A percentile compares a stretch with the other conserved stretches of the same genome.
Conservation (phyloP, 2,113 vertebrate genomes). For the Girardinichthys multiradiatus region DNA sequence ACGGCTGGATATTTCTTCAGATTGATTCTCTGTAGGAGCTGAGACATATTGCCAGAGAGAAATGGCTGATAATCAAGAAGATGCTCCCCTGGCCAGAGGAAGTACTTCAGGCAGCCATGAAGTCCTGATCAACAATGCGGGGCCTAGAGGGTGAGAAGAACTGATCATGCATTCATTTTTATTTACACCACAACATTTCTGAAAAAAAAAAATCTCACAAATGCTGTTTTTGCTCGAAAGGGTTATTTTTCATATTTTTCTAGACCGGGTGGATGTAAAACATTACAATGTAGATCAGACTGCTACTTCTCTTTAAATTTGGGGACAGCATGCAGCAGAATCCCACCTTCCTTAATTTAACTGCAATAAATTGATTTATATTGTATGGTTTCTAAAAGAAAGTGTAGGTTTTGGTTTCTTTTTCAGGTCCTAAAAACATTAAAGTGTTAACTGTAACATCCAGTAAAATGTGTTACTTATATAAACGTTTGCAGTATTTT, state of each 20-base stretch:
- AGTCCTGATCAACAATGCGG: background rate
- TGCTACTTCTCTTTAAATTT: background rate
- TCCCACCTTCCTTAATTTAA: background rate
- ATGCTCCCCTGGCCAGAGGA: constrained; percentile 30
- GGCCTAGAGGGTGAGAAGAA: constrained; percentile 50
- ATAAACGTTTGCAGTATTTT: background rate
- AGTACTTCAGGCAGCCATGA: constrained; percentile 50
- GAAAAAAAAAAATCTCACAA: background rate
- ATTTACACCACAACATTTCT: background rate
- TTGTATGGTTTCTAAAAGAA: background rate
- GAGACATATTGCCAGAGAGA: constrained; percentile 1
- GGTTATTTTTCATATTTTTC: background rate
- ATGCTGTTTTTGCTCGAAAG: background rate
- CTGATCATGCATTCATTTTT: background rate
- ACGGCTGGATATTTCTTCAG: background rate
- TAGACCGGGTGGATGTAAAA: background rate
- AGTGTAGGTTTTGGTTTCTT: background rate
- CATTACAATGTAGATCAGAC: too few relatives aligned
- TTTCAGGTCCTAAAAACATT: background rate
- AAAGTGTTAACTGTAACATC: background rate
- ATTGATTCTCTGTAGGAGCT: constrained; percentile 12
- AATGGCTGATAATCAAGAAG: constrained; percentile 42
- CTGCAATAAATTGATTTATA: background rate
- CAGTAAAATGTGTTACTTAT: background rate
- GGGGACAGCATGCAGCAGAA: background rate